Base-by-base conservation (phyloP, 2,797 vertebrate species). In the Melanotaenia parkinsoni region DNA sequence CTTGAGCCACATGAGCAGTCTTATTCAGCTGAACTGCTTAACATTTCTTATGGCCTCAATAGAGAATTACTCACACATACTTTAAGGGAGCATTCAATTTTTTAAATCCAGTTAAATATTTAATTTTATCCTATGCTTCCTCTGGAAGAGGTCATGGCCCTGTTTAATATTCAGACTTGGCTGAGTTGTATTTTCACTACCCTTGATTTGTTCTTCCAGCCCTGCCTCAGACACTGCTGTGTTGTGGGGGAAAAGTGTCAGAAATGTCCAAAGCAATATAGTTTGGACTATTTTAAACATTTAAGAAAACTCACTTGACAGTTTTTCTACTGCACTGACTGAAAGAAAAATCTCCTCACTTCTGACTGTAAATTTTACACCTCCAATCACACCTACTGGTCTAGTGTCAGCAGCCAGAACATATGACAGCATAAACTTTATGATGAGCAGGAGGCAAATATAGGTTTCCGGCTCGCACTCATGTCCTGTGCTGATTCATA, bases 401-500 rank as follows among this genome's bases (percentile, higher is more conserved):
- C 72, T 26, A 51, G 45, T 30, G 77, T 70, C 77, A 82, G 69
- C 83, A 76, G 76, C 67, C 77, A 33, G 71, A 75, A 40, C 59
- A 74, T 80, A 79, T 62, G 70, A 79, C 70, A 61, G 67, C 26
- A 67, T 70, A 75, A 90, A 88, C 72, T 86, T 87, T 80, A 82
- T 86, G 61, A 81, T 61, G 69, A 81, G 76, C 74, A 54, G 32
- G 64, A 85, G 70, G 70, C n/a, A 76, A 70, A 82, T 80, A 77
- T 79, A 84, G 73, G 75, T 86, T 38, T 86, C 69, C 58, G 67
- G 56, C 65, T 53, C 38, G 45, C 77, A 54, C 58, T 81, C 22
- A 18, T 75, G 74, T 53, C 74, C 65, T 51, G 65, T 13, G 76
- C 72, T 92, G 90, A 92, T 88, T 90, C 87, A 90, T 72, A 71